phyloP scores from a whole-genome alignment of 2,113 vertebrate species.

The Climacteris rufus region DNA sequence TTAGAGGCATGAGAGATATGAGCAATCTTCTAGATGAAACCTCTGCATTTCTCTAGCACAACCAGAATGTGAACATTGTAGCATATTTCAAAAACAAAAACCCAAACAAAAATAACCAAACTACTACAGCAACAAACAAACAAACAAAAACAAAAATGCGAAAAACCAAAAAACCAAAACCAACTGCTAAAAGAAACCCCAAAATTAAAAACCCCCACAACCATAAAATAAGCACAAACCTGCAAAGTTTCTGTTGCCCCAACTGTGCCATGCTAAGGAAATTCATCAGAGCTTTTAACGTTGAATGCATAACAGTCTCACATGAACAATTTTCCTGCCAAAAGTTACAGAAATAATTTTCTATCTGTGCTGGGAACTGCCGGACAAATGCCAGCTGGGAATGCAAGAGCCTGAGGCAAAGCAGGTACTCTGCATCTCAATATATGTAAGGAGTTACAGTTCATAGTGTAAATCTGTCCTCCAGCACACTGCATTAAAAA shows the following conservation, averaged over 20 bases:
- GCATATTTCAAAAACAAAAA: background rate
- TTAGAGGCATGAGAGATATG: background rate
- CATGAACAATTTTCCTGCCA: background rate
- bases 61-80: fast-evolving
- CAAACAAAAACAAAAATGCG: no score
- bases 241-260: background rate
- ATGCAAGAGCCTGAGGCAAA: background rate
- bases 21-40: background rate
- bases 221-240: background rate
- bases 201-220: fast-evolving
- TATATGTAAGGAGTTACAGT: background rate
- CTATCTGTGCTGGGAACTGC: background rate
- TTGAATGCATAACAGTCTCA: background rate
- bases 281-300: background rate
- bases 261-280: background rate
- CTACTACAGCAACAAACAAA: no score
- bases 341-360: background rate
- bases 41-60: background rate
- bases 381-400: fast-evolving
- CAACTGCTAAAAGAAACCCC: background rate
- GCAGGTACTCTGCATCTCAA: fast-evolving
- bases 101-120: background rate
- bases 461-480: background rate
- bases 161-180: background rate
- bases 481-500: background rate